Conservation (phyloP, 2,797 vertebrate genomes). For the Cuculus canorus region DNA sequence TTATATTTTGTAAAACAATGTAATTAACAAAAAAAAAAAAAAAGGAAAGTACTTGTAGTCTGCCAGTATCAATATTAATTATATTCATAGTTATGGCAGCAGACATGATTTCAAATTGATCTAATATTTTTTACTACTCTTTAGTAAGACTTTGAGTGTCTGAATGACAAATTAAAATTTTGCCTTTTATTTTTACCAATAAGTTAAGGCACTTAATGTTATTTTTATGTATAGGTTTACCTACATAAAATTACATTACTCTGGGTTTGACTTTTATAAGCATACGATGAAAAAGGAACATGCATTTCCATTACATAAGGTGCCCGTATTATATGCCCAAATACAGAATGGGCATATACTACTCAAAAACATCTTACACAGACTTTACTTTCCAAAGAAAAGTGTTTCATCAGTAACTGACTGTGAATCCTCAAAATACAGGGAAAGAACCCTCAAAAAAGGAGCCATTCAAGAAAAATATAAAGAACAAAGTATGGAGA, state of each 20-base stretch:
- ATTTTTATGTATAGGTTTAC: background rate
- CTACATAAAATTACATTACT: background rate
- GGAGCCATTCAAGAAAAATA: background rate
- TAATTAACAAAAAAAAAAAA: background rate
- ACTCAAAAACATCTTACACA: background rate
- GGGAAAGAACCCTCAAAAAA: background rate
- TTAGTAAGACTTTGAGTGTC: background rate
- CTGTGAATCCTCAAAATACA: background rate
- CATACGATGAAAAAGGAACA: background rate
- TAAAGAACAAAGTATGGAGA: background rate
- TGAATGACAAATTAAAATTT: background rate
- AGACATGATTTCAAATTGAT: background rate
- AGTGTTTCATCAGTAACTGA: background rate
- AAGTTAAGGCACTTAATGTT: background rate
- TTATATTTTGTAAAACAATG: background rate
- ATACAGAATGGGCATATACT: background rate
- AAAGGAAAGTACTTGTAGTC: background rate
- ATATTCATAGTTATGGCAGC: background rate
- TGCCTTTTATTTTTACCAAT: background rate
- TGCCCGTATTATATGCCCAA: background rate
- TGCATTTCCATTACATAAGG: background rate
- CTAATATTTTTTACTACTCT: background rate
- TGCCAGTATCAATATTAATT: background rate
- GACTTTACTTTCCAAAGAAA: background rate
- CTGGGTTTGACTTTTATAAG: slow-evolving; percentile 40